A percentile compares a stretch with the other conserved stretches of the same genome.
phyloP scores from a whole-genome alignment of 2,797 vertebrate genomes.

The Schizothorax lantsangensis region DNA sequence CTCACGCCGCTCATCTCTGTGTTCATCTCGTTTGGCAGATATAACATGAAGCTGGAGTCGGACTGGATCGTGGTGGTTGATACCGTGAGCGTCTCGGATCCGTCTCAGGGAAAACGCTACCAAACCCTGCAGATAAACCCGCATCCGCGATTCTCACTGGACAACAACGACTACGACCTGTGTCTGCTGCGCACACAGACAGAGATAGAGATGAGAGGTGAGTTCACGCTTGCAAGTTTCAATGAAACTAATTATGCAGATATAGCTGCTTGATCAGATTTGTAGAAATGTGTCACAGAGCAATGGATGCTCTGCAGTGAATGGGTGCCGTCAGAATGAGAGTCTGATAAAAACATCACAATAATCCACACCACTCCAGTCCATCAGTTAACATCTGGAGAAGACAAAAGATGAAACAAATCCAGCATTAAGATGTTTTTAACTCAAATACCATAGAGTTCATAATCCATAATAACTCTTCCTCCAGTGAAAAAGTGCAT shows the following conservation, averaged over 20 bases:
- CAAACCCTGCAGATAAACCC: conserved; percentile 68
- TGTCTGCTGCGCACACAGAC: conserved; percentile 77
- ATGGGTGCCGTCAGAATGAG: no score
- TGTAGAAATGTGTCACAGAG: no score
- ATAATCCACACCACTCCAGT: neutral
- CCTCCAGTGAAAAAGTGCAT: no score
- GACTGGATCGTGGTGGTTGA: conserved; percentile 78
- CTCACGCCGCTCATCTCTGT: neutral
- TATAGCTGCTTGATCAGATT: no score
- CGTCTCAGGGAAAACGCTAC: conserved; percentile 69
- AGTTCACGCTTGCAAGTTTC: neutral
- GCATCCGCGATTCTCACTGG: conserved; percentile 71
- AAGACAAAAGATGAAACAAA: neutral
- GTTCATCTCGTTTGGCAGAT: conserved; percentile 63
- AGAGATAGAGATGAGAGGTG: conserved; percentile 72
- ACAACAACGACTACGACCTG: conserved; percentile 80
- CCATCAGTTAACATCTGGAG: neutral
- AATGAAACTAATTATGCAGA: no score
- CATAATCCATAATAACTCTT: no score
- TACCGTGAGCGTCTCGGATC: conserved; percentile 65
- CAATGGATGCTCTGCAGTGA: no score
- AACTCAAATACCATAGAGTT: no score
- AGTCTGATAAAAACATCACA: no score
- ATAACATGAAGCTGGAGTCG: conserved; percentile 64
- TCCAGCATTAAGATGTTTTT: neutral